A percentile compares a stretch with the other conserved stretches of the same genome.
Conservation (phyloP, 2,797 vertebrate genomes). For the Coregonus sp. region DNA sequence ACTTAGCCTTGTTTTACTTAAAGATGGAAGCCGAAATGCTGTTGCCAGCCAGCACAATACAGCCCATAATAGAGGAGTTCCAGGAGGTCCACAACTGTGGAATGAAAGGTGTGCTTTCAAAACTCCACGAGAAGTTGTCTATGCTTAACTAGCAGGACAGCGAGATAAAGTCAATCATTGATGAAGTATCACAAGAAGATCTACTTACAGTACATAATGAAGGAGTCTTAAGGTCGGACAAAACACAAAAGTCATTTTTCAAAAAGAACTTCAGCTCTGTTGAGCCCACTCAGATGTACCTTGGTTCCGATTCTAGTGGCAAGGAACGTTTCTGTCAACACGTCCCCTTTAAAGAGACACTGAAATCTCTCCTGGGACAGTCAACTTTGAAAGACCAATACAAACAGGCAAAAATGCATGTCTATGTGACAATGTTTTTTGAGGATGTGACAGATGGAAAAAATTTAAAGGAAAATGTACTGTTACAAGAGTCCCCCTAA, state of each 20-base stretch:
- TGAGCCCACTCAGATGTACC: conserved; percentile 18
- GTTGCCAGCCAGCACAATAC: conserved; percentile 16
- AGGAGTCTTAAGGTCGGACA: too few species aligned
- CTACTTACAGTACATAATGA: too few species aligned
- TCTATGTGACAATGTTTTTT: not conserved
- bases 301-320: conserved; percentile 16
- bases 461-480: conserved; percentile 9
- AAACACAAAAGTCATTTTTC: conserved; percentile 13
- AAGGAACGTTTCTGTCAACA: conserved; percentile 23
- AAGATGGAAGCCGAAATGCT: conserved; percentile 30
- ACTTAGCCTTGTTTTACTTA: conserved; percentile 1
- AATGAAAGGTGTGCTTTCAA: conserved; percentile 6
- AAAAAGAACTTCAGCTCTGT: conserved; percentile 15
- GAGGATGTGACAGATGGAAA: not conserved
- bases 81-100: conserved; percentile 12
- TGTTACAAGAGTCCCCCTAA: not conserved
- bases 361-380: conserved; percentile 11
- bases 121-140: too few species aligned
- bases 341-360: conserved; percentile 12
- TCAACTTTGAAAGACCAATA: conserved; percentile 10
- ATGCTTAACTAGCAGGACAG: too few species aligned
- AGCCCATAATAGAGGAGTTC: conserved; percentile 13
- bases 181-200: too few species aligned
- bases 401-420: not conserved
- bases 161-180: too few species aligned